Base-by-base conservation (phyloP, 2,113 vertebrate genomes). In the Corythoichthys haematopterus region DNA sequence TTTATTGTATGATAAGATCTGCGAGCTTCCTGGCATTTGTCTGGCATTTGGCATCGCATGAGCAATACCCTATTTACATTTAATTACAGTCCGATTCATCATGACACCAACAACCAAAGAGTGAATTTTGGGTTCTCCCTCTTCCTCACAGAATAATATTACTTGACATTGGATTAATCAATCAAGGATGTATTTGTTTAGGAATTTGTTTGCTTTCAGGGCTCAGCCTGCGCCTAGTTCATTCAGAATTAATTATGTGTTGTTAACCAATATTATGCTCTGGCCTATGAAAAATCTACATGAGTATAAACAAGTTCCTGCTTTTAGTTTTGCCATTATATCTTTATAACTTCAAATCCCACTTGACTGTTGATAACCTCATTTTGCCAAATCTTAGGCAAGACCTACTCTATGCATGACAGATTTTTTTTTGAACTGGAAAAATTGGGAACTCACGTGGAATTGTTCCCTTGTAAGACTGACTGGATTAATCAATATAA, bases 401-500 rank as follows among this genome's bases (percentile, higher is more conserved):
- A 57, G 13, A 59, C 52, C 36, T 71, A 65, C 52, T 1, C 1
- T 66, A 52, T 52, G 65, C 64, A n/a, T 69, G 69, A 78, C 71
- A 52, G 77, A 66, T 80, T 84, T 76, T 84, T 85, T 84, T 72
- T 65, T 80, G 78, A 81, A 80, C 71, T 77, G 84, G 76, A 74
- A 75, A 83, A 79, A 86, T 76, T 69, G 77, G 67, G 63, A 79
- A 82, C 70, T 69, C 71, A 76, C 16, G 56, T 63, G 65, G 57
- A 87, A 80, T 76, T 81, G 70, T 79, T 84, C 75, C 79, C 65
- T 15, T 6, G 68, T 80, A 68, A 79, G 68, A 69, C 64, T 74
- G 74, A 81, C 67, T 80, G 79, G 78, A 78, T 81, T 84, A 79
- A 85, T 88, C 81, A 86, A 65, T 50, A 72, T 68, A 72, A 88